These are phyloP conservation scores for Pyrrhosoma nymphula DNA, from an alignment of 2,888 invertebrate species.

Conservation along the genomic window DNA sequence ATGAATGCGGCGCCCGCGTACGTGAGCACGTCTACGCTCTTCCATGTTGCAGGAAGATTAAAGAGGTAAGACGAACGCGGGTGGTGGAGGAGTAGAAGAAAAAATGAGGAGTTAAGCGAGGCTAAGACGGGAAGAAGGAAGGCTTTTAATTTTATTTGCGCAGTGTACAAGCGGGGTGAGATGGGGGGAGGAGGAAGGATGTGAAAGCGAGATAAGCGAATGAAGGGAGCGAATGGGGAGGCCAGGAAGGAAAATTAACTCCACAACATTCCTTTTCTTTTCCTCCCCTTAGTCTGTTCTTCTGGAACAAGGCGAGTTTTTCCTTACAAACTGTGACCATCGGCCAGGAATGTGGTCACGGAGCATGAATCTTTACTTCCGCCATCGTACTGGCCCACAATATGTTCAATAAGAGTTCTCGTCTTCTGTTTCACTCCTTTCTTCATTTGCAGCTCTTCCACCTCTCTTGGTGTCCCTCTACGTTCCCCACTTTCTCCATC, in stretches of 20 bases:
- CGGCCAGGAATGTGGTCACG: neutral
- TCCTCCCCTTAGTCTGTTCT: neutral
- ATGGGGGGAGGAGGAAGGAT: neutral
- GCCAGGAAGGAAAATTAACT: neutral
- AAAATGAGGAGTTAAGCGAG: neutral
- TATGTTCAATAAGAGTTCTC: neutral
- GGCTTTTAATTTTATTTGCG: neutral
- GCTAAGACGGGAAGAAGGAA: neutral
- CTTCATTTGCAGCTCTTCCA: neutral
- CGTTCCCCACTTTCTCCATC: neutral
- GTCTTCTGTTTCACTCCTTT: neutral
- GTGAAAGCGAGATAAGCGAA: neutral
- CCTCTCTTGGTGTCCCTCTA: no score
- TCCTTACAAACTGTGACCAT: neutral
- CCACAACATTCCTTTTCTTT: neutral
- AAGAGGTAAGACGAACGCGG: neutral
- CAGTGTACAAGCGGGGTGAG: neutral
- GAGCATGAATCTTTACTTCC: neutral
- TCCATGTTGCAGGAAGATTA: conserved; percentile 1
- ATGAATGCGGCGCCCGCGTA: neutral
- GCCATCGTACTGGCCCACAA: neutral
- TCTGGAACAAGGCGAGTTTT: neutral
- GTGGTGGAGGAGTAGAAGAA: neutral
- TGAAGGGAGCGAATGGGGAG: no score
- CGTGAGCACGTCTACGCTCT: neutral